A percentile compares a stretch with the other conserved stretches of the same genome.
Conservation (phyloP, 2,888 invertebrate species). For the Mythimna ferrago region DNA sequence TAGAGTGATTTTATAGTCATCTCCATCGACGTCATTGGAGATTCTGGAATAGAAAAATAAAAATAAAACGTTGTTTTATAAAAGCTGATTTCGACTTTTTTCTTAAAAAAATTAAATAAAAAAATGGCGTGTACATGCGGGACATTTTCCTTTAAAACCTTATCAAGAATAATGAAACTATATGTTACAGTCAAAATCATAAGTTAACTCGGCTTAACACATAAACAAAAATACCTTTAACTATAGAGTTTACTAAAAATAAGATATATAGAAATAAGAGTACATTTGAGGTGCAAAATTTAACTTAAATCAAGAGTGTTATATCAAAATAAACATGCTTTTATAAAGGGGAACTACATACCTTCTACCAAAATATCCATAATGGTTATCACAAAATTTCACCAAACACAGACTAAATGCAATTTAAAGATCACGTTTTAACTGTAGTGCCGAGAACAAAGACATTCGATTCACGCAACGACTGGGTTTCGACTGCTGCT, state of each 20-base stretch:
- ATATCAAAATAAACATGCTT: background rate
- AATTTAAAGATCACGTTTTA: slow-evolving; percentile 11
- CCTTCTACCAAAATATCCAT: slow-evolving; percentile 17
- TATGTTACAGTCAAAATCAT: background rate
- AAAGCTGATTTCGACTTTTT: background rate
- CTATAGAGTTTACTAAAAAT: too few species aligned
- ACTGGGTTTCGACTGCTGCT: too few species aligned
- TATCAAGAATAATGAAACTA: background rate
- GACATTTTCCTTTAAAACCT: slow-evolving; percentile 2
- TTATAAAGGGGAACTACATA: background rate
- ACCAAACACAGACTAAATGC: slow-evolving; percentile 6
- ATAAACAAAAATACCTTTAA: too few species aligned
- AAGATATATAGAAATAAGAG: too few species aligned
- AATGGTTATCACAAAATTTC: slow-evolving; percentile 9
- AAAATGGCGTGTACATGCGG: background rate
- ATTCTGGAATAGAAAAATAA: slow-evolving; percentile 1
- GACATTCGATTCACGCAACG: too few species aligned
- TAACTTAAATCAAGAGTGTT: too few species aligned
- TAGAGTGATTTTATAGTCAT: slow-evolving; percentile 26
- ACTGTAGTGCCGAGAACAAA: background rate
- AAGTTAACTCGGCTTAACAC: too few species aligned
- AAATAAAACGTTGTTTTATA: too few species aligned
- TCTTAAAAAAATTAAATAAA: too few species aligned
- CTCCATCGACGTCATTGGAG: slow-evolving; percentile 5
- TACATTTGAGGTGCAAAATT: too few species aligned